Percentiles rank a stretch among this genome's conserved stretches.
These are phyloP conservation scores for Caranx ignobilis DNA, from an alignment of 2,113 vertebrate genomes.

Conservation along the genomic window DNA sequence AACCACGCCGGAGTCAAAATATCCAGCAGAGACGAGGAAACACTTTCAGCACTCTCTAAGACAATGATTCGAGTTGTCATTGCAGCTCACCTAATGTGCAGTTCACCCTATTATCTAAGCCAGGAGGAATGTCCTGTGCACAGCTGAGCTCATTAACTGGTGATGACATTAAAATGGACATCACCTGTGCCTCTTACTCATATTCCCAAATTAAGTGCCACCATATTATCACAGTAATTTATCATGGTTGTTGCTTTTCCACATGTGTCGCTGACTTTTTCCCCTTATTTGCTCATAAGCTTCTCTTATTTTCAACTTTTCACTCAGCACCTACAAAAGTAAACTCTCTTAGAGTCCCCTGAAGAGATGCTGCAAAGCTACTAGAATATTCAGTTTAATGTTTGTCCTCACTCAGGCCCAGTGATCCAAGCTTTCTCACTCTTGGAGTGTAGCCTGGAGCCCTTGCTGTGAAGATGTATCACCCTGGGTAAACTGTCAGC, in stretches of 20 bases:
- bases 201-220: conserved; percentile 32
- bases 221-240: background rate
- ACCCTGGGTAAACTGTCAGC: conserved; percentile 61
- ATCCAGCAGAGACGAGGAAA: conserved; percentile 68
- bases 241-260: background rate
- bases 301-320: conserved; percentile 28
- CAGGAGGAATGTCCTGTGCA: conserved; percentile 60
- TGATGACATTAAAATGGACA: conserved; percentile 45
- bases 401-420: conserved; percentile 45
- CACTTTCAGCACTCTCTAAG: conserved; percentile 60
- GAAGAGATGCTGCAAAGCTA: background rate
- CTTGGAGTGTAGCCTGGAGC: conserved; percentile 56
- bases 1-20: conserved; percentile 67
- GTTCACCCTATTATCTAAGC: conserved; percentile 53
- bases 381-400: conserved; percentile 46
- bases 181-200: conserved; percentile 35
- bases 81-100: conserved; percentile 52
- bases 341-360: conserved; percentile 30
- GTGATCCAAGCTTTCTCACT: conserved; percentile 46
- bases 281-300: conserved; percentile 12
- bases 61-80: conserved; percentile 56
- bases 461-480: conserved; percentile 61
- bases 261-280: background rate
- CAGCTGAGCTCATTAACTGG: conserved; percentile 71
- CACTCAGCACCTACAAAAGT: conserved; percentile 13